A percentile compares a stretch with the other conserved stretches of the same genome.
phyloP scores from a whole-genome alignment of 2,888 invertebrate species.

The Cryptocephalus primarius region DNA sequence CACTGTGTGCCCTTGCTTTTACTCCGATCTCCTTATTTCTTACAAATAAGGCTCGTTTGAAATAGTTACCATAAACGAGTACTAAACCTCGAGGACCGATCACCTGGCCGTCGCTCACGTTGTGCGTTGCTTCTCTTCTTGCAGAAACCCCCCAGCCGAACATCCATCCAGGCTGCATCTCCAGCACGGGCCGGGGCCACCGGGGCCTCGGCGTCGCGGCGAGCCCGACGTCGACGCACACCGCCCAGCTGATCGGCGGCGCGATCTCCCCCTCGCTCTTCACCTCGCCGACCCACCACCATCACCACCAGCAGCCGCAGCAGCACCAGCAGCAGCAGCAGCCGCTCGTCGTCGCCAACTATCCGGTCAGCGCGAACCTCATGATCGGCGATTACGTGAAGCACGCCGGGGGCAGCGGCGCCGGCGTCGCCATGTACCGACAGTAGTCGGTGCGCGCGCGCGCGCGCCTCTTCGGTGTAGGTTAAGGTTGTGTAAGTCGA shows the following conservation, averaged over 20 bases:
- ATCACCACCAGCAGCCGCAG: conserved; percentile 17
- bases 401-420: conserved; percentile 24
- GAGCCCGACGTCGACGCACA: conserved; percentile 50
- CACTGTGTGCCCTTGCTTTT: no score
- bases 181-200: conserved; percentile 49
- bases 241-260: conserved; percentile 54
- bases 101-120: no score
- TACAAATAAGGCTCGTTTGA: no score
- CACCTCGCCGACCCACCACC: conserved; percentile 28
- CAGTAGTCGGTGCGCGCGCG: conserved; percentile 20
- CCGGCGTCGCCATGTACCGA: conserved; percentile 27
- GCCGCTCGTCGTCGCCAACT: conserved; percentile 50
- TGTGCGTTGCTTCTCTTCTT: no score
- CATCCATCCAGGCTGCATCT: conserved; percentile 53
- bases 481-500: no score
- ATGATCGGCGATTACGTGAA: conserved; percentile 69
- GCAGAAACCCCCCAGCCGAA: conserved; percentile 39
- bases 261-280: conserved; percentile 61
- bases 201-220: conserved; percentile 34
- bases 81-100: no score
- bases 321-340: conserved; percentile 30
- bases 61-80: no score
- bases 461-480: no score
- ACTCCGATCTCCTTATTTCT: no score
- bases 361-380: conserved; percentile 58